Conservation (phyloP, 2,888 invertebrate species). For the Sarcophaga variegata region DNA sequence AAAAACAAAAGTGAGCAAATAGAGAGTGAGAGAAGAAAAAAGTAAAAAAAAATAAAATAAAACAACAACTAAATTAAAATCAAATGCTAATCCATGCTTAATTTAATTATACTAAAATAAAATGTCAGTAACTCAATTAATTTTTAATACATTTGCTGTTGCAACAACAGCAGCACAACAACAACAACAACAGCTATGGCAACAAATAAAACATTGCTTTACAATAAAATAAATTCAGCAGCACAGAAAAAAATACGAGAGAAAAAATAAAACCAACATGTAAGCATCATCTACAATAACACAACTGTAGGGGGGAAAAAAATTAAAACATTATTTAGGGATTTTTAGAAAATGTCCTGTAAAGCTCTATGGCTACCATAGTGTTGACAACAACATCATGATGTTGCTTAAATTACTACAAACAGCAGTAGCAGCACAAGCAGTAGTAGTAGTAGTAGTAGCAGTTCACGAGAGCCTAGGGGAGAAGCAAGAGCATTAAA, state of each 20-base stretch:
- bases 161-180: conserved; percentile 11
- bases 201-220: conserved; percentile 19
- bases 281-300: conserved; percentile 37
- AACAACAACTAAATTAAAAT: conserved; percentile 77
- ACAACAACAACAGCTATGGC: conserved; percentile 27
- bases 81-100: conserved; percentile 80
- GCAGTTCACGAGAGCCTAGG: not conserved
- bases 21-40: not conserved
- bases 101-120: conserved; percentile 81
- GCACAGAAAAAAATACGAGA: no score
- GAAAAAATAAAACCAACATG: conserved; percentile 25
- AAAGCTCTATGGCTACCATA: conserved; percentile 58
- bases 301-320: conserved; percentile 6
- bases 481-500: not conserved
- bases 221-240: conserved; percentile 11
- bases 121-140: conserved; percentile 81
- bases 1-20: conserved; percentile 30
- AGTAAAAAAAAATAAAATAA: conserved; percentile 11
- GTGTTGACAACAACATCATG: conserved; percentile 68
- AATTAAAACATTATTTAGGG: conserved; percentile 58
- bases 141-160: conserved; percentile 76
- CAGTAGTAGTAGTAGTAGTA: not conserved
- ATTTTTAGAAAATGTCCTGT: conserved; percentile 60
- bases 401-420: conserved; percentile 42
- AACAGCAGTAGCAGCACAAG: not conserved